Conservation (phyloP, 1,140 invertebrate species). For the Penaeus chinensis region DNA sequence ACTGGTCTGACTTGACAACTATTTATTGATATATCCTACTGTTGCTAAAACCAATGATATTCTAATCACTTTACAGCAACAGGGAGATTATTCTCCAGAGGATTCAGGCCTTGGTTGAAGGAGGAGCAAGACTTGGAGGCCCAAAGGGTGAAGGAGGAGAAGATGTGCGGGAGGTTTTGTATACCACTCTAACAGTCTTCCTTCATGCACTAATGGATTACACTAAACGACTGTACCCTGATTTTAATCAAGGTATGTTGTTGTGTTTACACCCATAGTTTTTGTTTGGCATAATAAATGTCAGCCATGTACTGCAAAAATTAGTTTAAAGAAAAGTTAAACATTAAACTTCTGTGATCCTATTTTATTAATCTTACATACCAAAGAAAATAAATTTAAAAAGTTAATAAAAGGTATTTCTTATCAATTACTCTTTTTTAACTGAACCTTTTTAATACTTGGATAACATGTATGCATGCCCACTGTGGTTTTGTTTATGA, state of each 20-base stretch:
- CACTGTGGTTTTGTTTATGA: too few relatives aligned
- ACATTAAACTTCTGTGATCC: too few relatives aligned
- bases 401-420: too few relatives aligned
- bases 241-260: slow-evolving; percentile 48
- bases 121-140: slow-evolving; percentile 43
- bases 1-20: too few relatives aligned
- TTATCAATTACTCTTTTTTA: too few relatives aligned
- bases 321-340: too few relatives aligned
- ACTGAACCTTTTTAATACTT: too few relatives aligned
- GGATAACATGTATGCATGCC: too few relatives aligned
- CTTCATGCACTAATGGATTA: slow-evolving; percentile 62
- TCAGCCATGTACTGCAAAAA: too few relatives aligned
- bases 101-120: slow-evolving; percentile 55
- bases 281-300: not conserved
- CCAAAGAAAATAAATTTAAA: too few relatives aligned
- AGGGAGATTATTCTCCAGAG: slow-evolving; percentile 59
- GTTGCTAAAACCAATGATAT: not conserved
- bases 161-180: slow-evolving; percentile 59
- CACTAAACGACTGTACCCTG: slow-evolving; percentile 55
- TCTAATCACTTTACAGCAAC: slow-evolving; percentile 22
- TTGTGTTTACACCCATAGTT: too few relatives aligned
- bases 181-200: slow-evolving; percentile 58
- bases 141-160: slow-evolving; percentile 58
- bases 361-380: too few relatives aligned
- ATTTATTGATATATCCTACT: not conserved